Base-by-base conservation (phyloP, 2,888 invertebrate species). In the Lypha dubia region DNA sequence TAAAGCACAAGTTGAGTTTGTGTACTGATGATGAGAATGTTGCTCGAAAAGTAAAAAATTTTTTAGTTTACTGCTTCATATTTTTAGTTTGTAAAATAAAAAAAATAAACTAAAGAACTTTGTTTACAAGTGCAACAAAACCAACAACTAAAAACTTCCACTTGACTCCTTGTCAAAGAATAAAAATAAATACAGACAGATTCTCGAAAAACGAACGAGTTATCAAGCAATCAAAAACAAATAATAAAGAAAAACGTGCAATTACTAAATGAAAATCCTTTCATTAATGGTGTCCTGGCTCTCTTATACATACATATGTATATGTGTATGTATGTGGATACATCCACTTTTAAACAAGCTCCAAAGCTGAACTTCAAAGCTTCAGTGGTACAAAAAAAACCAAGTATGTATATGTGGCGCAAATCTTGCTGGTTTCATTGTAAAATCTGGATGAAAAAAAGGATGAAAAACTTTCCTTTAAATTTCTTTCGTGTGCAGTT, bases 241-340 rank as follows among this genome's bases (percentile, higher is more conserved):
- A 62, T 60, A 28, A 60, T 20, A n/a, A 46, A n/a, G n/a, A n/a
- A 56, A 51, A 44, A 68, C 38, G 49, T 24, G 58, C 15, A 53
- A 41, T 11, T 67, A 17, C 11, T 58, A 49, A 32, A 89, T 89
- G 87, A 87, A 90, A 90, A 90, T 90, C 89, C 90, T 90, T 90
- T 88, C 90, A 89, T 89, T 89, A 90, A 89, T 89, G 24, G 22
- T 53, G 38, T 22, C 4, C n/a, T 53, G 32, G 11, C 65, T 68
- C 24, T 17, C 24, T 41, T 38, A 41, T 38, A 49, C 20, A 32
- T 35, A 58, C 5, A 28, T 51, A 11, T 22, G 20, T 41, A 44
- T 22, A 65, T 28, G 11, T 28, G 9, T 3, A 32, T 51, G 3
- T 1, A 41, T 41, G 15, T 41, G 11, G 11, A 1, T 44, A 44